Base-by-base conservation (phyloP, 2,888 invertebrate genomes). In the Dysmachus trigonus region DNA sequence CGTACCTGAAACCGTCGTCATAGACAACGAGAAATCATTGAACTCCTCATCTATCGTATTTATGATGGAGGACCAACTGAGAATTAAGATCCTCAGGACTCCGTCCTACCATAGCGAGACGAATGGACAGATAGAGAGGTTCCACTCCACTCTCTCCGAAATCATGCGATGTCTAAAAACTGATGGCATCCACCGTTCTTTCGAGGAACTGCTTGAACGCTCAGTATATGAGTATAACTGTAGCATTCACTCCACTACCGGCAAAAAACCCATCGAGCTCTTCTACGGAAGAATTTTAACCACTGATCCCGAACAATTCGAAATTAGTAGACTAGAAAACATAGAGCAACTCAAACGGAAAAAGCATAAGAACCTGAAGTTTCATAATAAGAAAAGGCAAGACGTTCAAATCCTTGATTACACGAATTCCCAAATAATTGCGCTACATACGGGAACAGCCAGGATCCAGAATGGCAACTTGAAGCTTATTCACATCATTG, bases 21-120 rank as follows among this genome's bases (percentile, higher is more conserved):
- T 88, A n/a, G 89, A 88, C 27, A 88, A 88, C 6, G 89, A 89
- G 79, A 85, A 71, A 30, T 87, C 88, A 0, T 30, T 89, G 4
- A 88, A 88, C 33, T 88, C 87, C 0, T 62, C 87, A 0, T 81
- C 87, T 5, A 88, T 88, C 0, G 82, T 73, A 71, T 87, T 87
- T 1, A 73, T 89, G 86, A 47, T 89, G 31, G 74, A 87, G 71
- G 86, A 88, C 5, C 85, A 87, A 27, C 76, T 89, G 2, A 83
- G 84, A 31, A 88, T 88, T 10, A 71, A 87, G 51, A 71, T 87
- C 15, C 87, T 81, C 22, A 88, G 33, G 8, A 87, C 87, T 15
- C 88, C 88, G 15, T 86, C 87, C 13, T 87, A 87, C 74, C 85
- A 72, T 1, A 88, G 87, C 38, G 71, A 86, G 53, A 88, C 73